A percentile compares a stretch with the other conserved stretches of the same genome.
phyloP scores from a whole-genome alignment of 2,113 vertebrate species.

The Proterorhinus semilunaris region DNA sequence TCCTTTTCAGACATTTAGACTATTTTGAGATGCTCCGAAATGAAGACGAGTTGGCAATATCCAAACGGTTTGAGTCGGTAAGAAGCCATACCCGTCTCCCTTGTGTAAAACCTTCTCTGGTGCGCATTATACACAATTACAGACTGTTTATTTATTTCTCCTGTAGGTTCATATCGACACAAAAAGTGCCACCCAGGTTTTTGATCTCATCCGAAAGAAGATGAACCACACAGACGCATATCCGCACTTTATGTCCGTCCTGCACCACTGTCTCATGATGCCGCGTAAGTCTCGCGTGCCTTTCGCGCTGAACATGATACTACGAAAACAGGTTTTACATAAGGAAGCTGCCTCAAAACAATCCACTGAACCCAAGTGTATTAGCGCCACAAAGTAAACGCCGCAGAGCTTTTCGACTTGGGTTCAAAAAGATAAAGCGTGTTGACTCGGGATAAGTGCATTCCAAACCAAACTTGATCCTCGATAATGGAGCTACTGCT shows the following conservation, averaged over 20 bases:
- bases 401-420: slow-evolving; percentile 6
- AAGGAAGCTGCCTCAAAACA: neutral
- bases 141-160: slow-evolving; percentile 5
- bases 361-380: neutral
- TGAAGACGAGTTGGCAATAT: slow-evolving; percentile 95
- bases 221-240: slow-evolving; percentile 95
- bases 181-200: slow-evolving; percentile 97
- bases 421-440: slow-evolving; percentile 43
- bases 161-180: slow-evolving; percentile 94
- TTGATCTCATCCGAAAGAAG: slow-evolving; percentile 94
- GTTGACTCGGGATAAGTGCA: slow-evolving; percentile 51
- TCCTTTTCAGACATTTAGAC: slow-evolving; percentile 88
- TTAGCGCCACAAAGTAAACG: slow-evolving; percentile 12
- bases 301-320: too few species aligned
- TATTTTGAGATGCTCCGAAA: slow-evolving; percentile 99
- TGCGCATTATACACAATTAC: neutral
- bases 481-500: slow-evolving; percentile 15
- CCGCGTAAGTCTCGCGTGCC: slow-evolving; percentile 84
- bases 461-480: slow-evolving; percentile 34
- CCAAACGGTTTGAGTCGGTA: slow-evolving; percentile 94
- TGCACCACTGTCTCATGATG: slow-evolving; percentile 99
- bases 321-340: neutral
- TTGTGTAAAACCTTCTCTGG: neutral
- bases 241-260: slow-evolving; percentile 97
- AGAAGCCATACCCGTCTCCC: neutral